These are phyloP conservation scores for Battus philenor DNA, from an alignment of 1,140 invertebrate genomes.

Conservation along the genomic window DNA sequence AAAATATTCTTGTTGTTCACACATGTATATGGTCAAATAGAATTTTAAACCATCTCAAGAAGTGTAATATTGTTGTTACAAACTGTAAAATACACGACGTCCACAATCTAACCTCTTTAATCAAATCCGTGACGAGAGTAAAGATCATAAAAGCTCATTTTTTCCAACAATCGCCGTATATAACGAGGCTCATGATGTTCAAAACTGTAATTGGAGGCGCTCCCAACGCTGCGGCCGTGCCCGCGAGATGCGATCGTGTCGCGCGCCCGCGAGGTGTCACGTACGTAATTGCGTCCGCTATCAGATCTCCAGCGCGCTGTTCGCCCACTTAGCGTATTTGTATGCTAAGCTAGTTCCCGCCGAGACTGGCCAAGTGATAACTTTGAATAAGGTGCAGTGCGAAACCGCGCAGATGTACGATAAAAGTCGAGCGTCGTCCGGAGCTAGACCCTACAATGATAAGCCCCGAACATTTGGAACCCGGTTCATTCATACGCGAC, in stretches of 20 bases:
- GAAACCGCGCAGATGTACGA: conserved; percentile 37
- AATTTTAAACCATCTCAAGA: too few species aligned
- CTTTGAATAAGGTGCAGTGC: conserved; percentile 39
- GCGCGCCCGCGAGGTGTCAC: conserved; percentile 47
- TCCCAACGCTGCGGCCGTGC: conserved; percentile 37
- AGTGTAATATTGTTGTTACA: too few species aligned
- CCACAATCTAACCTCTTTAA: conserved; percentile 2
- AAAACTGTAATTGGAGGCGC: conserved; percentile 48
- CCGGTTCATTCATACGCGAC: conserved; percentile 40
- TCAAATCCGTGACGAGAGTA: conserved; percentile 26
- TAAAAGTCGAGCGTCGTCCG: conserved; percentile 33
- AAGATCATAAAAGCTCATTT: conserved; percentile 28
- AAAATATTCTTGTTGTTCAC: too few species aligned
- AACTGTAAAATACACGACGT: background rate
- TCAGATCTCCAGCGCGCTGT: conserved; percentile 45
- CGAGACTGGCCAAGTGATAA: conserved; percentile 26
- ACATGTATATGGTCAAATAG: too few species aligned
- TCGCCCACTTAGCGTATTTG: conserved; percentile 55
- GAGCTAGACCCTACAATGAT: conserved; percentile 42
- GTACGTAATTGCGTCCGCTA: conserved; percentile 60
- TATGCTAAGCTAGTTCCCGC: conserved; percentile 63
- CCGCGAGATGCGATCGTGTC: conserved; percentile 25
- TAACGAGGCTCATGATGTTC: conserved; percentile 32
- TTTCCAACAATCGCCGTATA: conserved; percentile 23
- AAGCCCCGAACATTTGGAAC: conserved; percentile 38